Base-by-base conservation (phyloP, 2,113 vertebrate species). In the Macrotis lagotis region DNA sequence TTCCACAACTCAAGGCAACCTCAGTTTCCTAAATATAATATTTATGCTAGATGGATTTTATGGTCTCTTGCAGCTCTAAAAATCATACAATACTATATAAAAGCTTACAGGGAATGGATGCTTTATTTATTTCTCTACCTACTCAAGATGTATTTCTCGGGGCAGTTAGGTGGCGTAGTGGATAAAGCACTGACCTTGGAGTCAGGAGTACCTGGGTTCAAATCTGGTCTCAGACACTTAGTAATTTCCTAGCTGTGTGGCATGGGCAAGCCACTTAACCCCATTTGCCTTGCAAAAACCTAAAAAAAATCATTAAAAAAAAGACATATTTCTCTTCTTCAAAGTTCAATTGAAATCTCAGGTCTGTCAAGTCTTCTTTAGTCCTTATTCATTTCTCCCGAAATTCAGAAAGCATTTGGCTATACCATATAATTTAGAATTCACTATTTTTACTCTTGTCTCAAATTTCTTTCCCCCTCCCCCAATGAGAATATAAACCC, bases 141-240 rank as follows among this genome's bases (percentile, higher is more conserved):
- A n/a, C 92, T 89, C 89, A 93, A 26, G 37, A n/a, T 83, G 48
- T 91, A 91, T 24, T 95, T 55, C 51, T 94, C 12, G n/a, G n/a
- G n/a, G n/a, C n/a, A n/a, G n/a, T n/a, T n/a, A n/a, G n/a, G n/a
- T n/a, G n/a, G n/a, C n/a, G n/a, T n/a, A n/a, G n/a, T n/a, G n/a
- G n/a, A n/a, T n/a, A n/a, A n/a, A n/a, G n/a, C n/a, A n/a, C n/a
- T n/a, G n/a, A n/a, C n/a, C n/a, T n/a, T n/a, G n/a, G n/a, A n/a
- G n/a, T n/a, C n/a, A n/a, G n/a, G n/a, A n/a, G n/a, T n/a, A n/a
- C n/a, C n/a, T n/a, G n/a, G n/a, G n/a, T n/a, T n/a, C n/a, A n/a
- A n/a, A n/a, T n/a, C n/a, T n/a, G n/a, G n/a, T n/a, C n/a, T n/a
- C n/a, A n/a, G n/a, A n/a, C n/a, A n/a, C n/a, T n/a, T n/a, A n/a